Base-by-base conservation (phyloP, 2,797 vertebrate genomes). In the Chrysocyon brachyurus region DNA sequence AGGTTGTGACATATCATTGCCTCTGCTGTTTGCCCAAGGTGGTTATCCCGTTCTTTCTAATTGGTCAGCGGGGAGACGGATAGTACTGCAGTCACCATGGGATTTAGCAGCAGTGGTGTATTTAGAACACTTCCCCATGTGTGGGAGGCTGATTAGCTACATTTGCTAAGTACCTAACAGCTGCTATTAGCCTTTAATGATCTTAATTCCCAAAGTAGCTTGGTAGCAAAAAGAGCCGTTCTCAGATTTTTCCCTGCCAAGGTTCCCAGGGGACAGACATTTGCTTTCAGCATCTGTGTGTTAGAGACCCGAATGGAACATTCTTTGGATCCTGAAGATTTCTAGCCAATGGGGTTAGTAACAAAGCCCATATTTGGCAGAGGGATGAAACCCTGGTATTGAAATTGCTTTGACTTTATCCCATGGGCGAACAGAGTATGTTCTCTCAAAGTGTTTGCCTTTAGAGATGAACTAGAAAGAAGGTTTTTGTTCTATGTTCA, bases 141-240 rank as follows among this genome's bases (percentile, higher is more conserved):
- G 90, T 52, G 86, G 36, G 33, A 79, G 31, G 57, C 66, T 93
- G 77, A 92, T 95, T 90, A 92, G 61, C 84, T 83, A 26, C 28
- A 28, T 86, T 85, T 89, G 33, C 86, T 91, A 82, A 91, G 91
- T 89, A 61, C 49, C 68, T 87, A 91, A 79, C 36, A 90, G 88
- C 46, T 91, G 83, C 93, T 83, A 79, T 91, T 94, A 92, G 89
- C 64, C 24, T 91, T 64, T 94, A 96, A 95, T 90, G 72, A 94
- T 89, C 83, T 87, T 75, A 91, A 94, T 95, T 87, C 79, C 90
- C 91, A 59, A 91, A 91, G 93, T 68, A 92, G 54, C 19, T 82
- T 49, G 83, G 66, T 88, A 82, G 86, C 40, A 85, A 36, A 61
- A 81, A 79, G 46, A 68, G n/a, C 52, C 66, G 36, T 59, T 92